Percentiles rank a stretch among this genome's conserved stretches.
Conservation (phyloP, 2,888 invertebrate genomes). For the Crocallis elinguaria region DNA sequence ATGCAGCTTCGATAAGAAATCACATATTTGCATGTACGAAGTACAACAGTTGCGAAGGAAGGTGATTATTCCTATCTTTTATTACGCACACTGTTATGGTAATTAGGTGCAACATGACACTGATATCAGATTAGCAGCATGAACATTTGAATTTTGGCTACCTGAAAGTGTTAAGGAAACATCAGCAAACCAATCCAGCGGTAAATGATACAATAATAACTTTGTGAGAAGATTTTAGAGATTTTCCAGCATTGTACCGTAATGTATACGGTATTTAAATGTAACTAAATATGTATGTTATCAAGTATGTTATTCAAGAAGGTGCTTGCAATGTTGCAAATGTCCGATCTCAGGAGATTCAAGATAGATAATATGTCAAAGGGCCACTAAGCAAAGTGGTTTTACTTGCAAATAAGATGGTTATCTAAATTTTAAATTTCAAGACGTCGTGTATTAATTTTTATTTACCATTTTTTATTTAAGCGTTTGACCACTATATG, state of each 20-base stretch:
- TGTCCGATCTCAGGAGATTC: constrained; percentile 22
- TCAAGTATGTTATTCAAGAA: constrained; percentile 13
- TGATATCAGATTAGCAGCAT: constrained; percentile 80
- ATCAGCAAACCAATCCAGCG: neutral
- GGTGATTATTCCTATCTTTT: constrained; percentile 71
- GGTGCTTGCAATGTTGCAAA: constrained; percentile 16
- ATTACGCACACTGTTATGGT: constrained; percentile 75
- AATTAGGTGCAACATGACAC: constrained; percentile 79
- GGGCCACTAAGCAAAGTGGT: constrained; percentile 17
- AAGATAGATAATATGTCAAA: constrained; percentile 27
- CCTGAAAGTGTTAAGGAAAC: constrained; percentile 37
- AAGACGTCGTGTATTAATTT: neutral
- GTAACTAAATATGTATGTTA: constrained; percentile 10
- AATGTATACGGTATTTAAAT: constrained; percentile 3
- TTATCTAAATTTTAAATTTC: constrained; percentile 26
- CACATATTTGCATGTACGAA: constrained; percentile 77
- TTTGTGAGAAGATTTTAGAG: constrained; percentile 3
- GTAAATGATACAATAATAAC: constrained; percentile 5
- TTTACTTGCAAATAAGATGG: constrained; percentile 25
- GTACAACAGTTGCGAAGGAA: constrained; percentile 60
- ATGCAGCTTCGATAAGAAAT: constrained; percentile 75
- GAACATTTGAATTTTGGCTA: constrained; percentile 57
- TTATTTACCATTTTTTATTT: too few species aligned
- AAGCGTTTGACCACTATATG: too few species aligned
- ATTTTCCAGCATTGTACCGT: constrained; percentile 9